These are phyloP conservation scores for Poecilus cupreus DNA, from an alignment of 2,888 invertebrate genomes.

Conservation along the genomic window DNA sequence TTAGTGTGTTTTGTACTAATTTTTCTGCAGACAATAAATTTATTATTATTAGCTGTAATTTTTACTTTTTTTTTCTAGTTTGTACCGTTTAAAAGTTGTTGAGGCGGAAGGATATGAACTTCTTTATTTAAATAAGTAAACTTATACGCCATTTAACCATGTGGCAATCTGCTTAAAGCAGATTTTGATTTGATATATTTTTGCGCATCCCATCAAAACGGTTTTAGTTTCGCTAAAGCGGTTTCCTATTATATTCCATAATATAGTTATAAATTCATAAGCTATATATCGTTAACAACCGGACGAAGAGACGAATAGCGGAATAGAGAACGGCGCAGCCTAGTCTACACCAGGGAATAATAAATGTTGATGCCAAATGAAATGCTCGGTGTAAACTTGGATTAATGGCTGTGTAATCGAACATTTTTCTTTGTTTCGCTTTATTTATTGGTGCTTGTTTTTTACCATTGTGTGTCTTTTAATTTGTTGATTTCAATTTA, in stretches of 20 bases:
- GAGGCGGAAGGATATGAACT: too few relatives aligned
- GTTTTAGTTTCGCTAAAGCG: not conserved
- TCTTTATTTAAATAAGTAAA: too few relatives aligned
- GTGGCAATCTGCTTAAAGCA: not conserved
- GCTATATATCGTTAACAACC: conserved; percentile 61
- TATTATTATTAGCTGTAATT: too few relatives aligned
- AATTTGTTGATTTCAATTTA: conserved; percentile 37
- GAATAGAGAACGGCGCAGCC: conserved; percentile 19
- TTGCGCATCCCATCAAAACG: conserved; percentile 3
- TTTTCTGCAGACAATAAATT: too few relatives aligned
- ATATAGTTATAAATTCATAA: conserved; percentile 62
- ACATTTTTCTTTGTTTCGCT: conserved; percentile 43
- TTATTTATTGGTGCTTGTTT: conserved; percentile 35
- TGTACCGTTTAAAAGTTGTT: too few relatives aligned
- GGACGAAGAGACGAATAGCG: conserved; percentile 19
- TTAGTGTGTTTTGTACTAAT: too few relatives aligned
- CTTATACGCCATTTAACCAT: too few relatives aligned
- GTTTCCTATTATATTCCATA: conserved; percentile 46
- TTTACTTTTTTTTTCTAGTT: too few relatives aligned
- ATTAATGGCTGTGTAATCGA: conserved; percentile 34
- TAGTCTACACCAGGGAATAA: conserved; percentile 31
- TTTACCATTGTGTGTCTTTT: conserved; percentile 33
- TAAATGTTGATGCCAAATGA: conserved; percentile 47
- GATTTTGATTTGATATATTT: too few relatives aligned
- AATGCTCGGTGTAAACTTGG: conserved; percentile 43